Evolutionary conservation across 2,113 vertebrate species (phyloP), one percentile per base, ranked within the genome.

Genomic region (Macroglossus sobrinus): DNA sequence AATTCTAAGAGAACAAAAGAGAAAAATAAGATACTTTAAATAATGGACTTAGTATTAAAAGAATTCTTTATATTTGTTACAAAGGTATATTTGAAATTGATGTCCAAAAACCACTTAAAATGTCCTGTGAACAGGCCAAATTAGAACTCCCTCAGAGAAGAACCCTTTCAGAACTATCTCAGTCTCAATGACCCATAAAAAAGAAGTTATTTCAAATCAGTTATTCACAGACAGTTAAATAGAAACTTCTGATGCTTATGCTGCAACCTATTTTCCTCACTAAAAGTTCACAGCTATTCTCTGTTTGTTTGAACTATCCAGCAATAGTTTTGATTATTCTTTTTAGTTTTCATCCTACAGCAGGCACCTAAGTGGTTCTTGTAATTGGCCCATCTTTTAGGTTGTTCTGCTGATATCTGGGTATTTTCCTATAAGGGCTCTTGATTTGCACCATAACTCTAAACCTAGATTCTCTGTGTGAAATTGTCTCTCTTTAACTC

Each of bases 151-250:
- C 12, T 87, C 21, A 50, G 35, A 84, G 30, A 89, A 95, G 24
- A 84, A 66, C 7, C 1, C 59, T 72, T 94, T 91, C 71, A 90
- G n/a, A 96, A 35, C 5, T 24, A 72, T 74, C 86, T 89, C 6
- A 30, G 40, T 89, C n/a, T 85, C 82, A 92, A 35, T 76, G 59
- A 93, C 50, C 89, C 78, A 76, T 59, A 78, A 93, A 92, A 85
- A 92, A 85, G 59, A 61, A 91, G 40, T 93, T 80, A 59, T 82
- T 96, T 90, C 64, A 84, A 93, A 95, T 76, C 59, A 61, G 53
- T 91, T 87, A 30, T 96, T 95, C 55, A 71, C 71, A 91, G 91
- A 7, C 63, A 92, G 61, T 94, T 93, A 84, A 90, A 90, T 61
- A 74, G 76, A 74, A 95, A 84, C 64, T 90, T 97, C 64, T 53